Conservation (phyloP, 2,797 vertebrate species). For the Allochrocebus solatus region DNA sequence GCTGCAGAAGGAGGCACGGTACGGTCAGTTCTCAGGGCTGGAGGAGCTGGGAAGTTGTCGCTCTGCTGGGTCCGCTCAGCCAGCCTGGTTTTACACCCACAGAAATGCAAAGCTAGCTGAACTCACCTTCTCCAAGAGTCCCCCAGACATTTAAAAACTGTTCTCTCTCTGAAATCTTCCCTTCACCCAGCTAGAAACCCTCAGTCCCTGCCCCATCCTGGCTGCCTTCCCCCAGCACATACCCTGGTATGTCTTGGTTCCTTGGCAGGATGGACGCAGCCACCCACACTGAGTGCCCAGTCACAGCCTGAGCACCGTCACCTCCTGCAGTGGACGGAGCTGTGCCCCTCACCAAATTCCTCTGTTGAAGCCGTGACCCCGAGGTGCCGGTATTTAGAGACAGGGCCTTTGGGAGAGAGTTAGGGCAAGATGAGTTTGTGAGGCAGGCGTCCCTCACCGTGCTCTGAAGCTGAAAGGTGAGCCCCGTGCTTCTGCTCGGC, state of each 20-base stretch:
- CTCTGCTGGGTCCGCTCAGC: not conserved
- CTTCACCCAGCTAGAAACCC: not conserved
- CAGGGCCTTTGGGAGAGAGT: not conserved
- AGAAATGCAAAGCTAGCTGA: not conserved
- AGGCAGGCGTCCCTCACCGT: not conserved
- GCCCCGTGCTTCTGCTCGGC: not conserved
- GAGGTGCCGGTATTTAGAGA: not conserved
- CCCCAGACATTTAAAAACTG: not conserved
- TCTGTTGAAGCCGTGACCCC: no score
- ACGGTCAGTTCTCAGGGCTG: not conserved
- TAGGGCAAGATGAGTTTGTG: no score
- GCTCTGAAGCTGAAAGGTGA: not conserved
- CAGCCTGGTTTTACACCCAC: not conserved
- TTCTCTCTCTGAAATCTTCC: not conserved
- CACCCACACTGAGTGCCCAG: no score
- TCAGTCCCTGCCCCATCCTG: not conserved
- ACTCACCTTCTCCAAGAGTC: no score
- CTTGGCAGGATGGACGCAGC: not conserved
- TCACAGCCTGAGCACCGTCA: not conserved
- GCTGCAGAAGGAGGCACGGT: not conserved
- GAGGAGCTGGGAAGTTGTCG: rapidly evolving
- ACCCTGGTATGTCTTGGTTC: no score
- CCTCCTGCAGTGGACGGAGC: not conserved
- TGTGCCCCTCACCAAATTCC: not conserved
- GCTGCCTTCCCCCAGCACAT: not conserved